A percentile compares a stretch with the other conserved stretches of the same genome.
These are phyloP conservation scores for Hypomesus transpacificus DNA, from an alignment of 2,113 vertebrate genomes.

Conservation along the genomic window DNA sequence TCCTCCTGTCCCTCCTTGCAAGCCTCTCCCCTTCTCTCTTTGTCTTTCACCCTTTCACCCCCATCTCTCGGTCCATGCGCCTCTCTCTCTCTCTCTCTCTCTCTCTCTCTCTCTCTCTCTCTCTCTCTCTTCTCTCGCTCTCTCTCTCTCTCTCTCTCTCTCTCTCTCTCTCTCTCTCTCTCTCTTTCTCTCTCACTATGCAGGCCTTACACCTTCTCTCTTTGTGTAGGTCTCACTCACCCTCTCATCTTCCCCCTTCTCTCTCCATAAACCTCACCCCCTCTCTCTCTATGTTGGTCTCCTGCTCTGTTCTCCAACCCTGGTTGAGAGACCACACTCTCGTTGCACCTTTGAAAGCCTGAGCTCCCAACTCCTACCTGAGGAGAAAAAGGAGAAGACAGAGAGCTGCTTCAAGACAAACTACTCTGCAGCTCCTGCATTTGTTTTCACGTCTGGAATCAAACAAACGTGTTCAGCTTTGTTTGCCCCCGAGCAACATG, in stretches of 20 bases:
- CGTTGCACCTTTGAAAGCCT: conserved; percentile 55
- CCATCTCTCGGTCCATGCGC: neutral
- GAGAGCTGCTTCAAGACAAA: conserved; percentile 32
- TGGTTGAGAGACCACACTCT: conserved; percentile 58
- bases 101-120: neutral
- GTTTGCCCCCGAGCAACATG: conserved; percentile 68
- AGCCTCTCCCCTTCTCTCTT: conserved; percentile 7
- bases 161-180: conserved; percentile 15
- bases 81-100: too few species aligned
- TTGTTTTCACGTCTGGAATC: conserved; percentile 65
- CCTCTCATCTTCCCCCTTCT: neutral
- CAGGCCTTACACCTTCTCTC: conserved; percentile 27
- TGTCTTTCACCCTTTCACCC: conserved; percentile 3
- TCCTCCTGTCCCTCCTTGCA: neutral
- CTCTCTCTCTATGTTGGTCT: conserved; percentile 42
- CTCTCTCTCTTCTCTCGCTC: conserved; percentile 6
- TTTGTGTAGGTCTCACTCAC: neutral
- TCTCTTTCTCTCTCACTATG: conserved; percentile 26
- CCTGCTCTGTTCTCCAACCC: conserved; percentile 65
- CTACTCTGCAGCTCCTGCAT: conserved; percentile 44
- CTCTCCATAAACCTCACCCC: conserved; percentile 37
- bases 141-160: conserved; percentile 4
- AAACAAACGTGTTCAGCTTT: conserved; percentile 53
- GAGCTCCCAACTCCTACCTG: conserved; percentile 51
- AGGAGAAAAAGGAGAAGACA: conserved; percentile 53